phyloP scores from a whole-genome alignment of 2,113 vertebrate genomes.

The Trichechus manatus region DNA sequence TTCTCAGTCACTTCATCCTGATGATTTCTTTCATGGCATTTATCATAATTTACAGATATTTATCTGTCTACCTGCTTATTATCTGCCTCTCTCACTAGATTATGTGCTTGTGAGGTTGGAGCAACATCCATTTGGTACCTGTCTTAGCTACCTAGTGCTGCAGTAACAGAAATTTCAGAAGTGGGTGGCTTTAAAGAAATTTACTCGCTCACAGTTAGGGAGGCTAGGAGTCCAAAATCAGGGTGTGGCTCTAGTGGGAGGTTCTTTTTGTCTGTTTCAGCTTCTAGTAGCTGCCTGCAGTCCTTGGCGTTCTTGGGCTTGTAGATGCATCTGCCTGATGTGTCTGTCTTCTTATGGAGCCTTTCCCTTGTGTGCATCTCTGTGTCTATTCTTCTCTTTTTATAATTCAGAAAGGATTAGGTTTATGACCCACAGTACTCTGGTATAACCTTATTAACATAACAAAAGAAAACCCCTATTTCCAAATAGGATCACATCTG shows the following conservation, averaged over 20 bases:
- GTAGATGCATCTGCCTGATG: not conserved
- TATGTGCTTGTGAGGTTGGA: not conserved
- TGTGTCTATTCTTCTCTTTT: not conserved
- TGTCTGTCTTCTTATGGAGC: not conserved
- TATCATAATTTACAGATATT: not conserved
- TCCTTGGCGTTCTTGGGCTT: not conserved
- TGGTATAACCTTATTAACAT: not conserved
- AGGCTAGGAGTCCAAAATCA: not conserved
- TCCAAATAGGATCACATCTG: not conserved
- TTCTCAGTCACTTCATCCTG: not conserved
- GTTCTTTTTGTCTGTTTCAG: no score
- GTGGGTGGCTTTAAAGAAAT: not conserved
- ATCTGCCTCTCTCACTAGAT: not conserved
- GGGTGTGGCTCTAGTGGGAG: not conserved
- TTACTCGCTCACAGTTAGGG: not conserved
- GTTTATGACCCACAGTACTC: not conserved
- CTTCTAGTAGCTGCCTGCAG: not conserved
- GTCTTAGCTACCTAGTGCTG: not conserved
- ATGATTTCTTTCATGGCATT: not conserved
- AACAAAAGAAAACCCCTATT: not conserved
- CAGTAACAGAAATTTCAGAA: not conserved
- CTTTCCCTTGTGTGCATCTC: not conserved
- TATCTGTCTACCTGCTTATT: not conserved
- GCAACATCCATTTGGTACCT: not conserved
- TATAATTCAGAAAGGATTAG: not conserved